Conservation (phyloP, 2,797 vertebrate genomes). For the Discoglossus pictus region DNA sequence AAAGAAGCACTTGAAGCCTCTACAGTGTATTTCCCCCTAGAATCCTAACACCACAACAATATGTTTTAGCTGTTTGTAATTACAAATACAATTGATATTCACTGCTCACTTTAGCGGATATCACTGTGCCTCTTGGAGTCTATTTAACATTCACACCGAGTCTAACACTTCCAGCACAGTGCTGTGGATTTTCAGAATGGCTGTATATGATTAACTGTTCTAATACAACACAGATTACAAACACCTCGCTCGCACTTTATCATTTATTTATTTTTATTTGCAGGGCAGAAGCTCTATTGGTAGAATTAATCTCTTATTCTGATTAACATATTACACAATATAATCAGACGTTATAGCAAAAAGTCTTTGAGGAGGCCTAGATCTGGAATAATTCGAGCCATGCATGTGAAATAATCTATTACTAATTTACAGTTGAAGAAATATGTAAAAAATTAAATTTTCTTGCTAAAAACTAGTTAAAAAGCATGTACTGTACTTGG, state of each 20-base stretch:
- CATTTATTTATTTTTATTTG: conserved; percentile 36
- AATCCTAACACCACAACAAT: conserved; percentile 23
- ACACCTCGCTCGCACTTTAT: conserved; percentile 34
- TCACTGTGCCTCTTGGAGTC: conserved; percentile 47
- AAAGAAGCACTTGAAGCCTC: conserved; percentile 22
- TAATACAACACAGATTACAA: conserved; percentile 49
- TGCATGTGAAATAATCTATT: background rate
- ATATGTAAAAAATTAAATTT: no score
- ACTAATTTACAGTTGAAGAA: background rate
- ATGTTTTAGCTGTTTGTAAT: conserved; percentile 51
- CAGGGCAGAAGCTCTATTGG: conserved; percentile 27
- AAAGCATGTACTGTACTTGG: no score
- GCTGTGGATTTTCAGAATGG: conserved; percentile 49
- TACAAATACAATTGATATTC: conserved; percentile 52
- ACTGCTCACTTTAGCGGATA: conserved; percentile 48
- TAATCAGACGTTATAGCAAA: conserved; percentile 25
- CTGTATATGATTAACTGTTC: conserved; percentile 52
- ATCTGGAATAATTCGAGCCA: background rate
- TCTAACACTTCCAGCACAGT: conserved; percentile 42
- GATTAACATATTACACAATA: conserved; percentile 28
- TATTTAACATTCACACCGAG: conserved; percentile 51
- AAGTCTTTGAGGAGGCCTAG: background rate
- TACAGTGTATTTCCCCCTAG: conserved; percentile 23
- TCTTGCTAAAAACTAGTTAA: no score
- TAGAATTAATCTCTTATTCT: conserved; percentile 40